Evolutionary conservation across 2,113 vertebrate genomes (phyloP).

Genomic region (Nerophis lumbriciformis): DNA sequence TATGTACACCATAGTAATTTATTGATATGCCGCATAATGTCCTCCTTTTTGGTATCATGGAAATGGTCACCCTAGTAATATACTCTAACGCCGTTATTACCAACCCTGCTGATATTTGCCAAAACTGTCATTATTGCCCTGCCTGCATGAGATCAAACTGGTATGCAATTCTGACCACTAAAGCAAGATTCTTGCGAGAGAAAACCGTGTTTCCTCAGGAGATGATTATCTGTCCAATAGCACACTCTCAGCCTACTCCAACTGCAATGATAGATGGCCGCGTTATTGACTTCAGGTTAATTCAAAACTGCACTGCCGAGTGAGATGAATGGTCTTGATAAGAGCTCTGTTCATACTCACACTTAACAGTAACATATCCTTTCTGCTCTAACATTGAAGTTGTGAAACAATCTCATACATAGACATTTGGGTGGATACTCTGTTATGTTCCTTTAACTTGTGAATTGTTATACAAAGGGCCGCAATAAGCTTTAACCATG

Average conservation of each 20-base stretch:
- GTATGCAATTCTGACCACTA: neutral
- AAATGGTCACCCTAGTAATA: too few species aligned
- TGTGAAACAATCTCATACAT: neutral
- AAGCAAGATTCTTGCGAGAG: constrained; percentile 19
- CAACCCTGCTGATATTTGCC: too few species aligned
- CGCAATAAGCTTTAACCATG: neutral
- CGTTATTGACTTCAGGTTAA: constrained; percentile 61
- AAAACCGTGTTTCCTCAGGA: constrained; percentile 34
- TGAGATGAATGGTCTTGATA: constrained; percentile 54
- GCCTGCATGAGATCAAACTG: neutral
- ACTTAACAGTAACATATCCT: neutral
- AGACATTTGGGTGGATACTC: neutral
- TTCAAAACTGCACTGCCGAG: constrained; percentile 46
- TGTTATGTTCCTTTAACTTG: neutral
- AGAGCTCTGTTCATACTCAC: constrained; percentile 22
- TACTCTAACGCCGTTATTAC: too few species aligned
- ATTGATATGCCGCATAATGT: too few species aligned
- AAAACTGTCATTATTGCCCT: too few species aligned
- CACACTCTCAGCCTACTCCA: constrained; percentile 47
- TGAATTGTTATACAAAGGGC: neutral
- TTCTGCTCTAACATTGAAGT: neutral
- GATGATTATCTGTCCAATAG: constrained; percentile 53
- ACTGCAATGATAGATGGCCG: constrained; percentile 55
- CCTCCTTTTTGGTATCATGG: too few species aligned
- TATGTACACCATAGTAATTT: too few species aligned